phyloP scores from a whole-genome alignment of 2,888 invertebrate genomes.

The Pandemis corylana region DNA sequence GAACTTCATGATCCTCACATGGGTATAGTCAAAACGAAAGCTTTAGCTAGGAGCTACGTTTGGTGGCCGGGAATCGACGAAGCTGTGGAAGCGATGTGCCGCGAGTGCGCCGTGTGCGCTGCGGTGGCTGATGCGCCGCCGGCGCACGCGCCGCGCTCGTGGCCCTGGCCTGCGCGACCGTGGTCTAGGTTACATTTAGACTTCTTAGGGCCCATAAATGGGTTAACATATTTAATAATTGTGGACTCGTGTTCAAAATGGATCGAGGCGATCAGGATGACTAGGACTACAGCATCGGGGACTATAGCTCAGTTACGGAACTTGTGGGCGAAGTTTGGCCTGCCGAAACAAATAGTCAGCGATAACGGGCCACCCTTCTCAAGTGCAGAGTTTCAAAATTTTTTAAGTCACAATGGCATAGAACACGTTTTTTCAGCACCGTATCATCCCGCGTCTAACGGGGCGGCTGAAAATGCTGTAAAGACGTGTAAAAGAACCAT shows the following conservation, averaged over 20 bases:
- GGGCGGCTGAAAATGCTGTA: neutral
- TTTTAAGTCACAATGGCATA: neutral
- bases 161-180: slow-evolving; percentile 20
- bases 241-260: neutral
- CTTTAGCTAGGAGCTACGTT: too few species aligned
- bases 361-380: slow-evolving; percentile 1
- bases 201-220: neutral
- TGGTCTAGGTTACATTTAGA: slow-evolving; percentile 24
- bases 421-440: slow-evolving; percentile 5
- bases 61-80: too few species aligned
- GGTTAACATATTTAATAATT: too few species aligned
- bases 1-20: too few species aligned
- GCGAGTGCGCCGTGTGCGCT: slow-evolving; percentile 22
- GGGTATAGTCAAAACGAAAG: too few species aligned
- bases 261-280: slow-evolving; percentile 17
- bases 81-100: slow-evolving; percentile 4
- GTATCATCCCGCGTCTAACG: slow-evolving; percentile 2
- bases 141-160: slow-evolving; percentile 10
- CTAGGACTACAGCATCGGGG: neutral
- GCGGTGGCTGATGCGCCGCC: slow-evolving; percentile 23
- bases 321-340: neutral
- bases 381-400: neutral
- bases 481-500: neutral
- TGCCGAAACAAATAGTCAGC: neutral
- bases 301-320: neutral